Evolutionary conservation across 2,888 invertebrate genomes (phyloP).

Genomic region (Linnaemya vulpina): DNA sequence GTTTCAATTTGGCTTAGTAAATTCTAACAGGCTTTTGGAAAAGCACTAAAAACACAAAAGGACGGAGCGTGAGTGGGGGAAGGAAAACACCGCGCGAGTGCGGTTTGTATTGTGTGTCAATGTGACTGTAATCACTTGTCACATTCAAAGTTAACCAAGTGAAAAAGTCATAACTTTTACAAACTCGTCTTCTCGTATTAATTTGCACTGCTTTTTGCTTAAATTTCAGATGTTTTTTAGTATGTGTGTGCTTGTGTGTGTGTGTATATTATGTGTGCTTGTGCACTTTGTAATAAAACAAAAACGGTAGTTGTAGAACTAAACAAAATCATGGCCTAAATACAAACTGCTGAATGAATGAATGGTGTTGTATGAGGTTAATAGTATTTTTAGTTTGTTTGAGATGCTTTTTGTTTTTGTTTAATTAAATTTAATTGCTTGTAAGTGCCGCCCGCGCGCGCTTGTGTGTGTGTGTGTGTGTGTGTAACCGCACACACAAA

Average conservation of each 20-base stretch:
- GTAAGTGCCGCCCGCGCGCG: constrained; percentile 51
- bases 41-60: background rate
- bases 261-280: background rate
- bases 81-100: background rate
- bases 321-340: constrained; percentile 43
- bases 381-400: constrained; percentile 22
- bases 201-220: constrained; percentile 1
- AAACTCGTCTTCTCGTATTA: constrained; percentile 20
- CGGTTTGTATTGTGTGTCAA: constrained; percentile 40
- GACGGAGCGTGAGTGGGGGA: rapidly evolving
- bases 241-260: constrained; percentile 14
- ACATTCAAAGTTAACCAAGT: constrained; percentile 64
- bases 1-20: constrained; percentile 38
- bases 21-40: constrained; percentile 15
- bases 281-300: background rate
- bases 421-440: constrained; percentile 72
- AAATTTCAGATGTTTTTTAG: background rate
- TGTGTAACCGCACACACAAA: background rate
- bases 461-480: background rate
- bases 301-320: constrained; percentile 1
- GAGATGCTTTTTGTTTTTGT: constrained; percentile 63
- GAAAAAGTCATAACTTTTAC: constrained; percentile 66
- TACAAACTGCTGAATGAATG: constrained; percentile 13
- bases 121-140: constrained; percentile 53
- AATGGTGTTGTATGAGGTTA: background rate